Conservation (phyloP, 1,140 invertebrate genomes). For the Drosophila takahashii region DNA sequence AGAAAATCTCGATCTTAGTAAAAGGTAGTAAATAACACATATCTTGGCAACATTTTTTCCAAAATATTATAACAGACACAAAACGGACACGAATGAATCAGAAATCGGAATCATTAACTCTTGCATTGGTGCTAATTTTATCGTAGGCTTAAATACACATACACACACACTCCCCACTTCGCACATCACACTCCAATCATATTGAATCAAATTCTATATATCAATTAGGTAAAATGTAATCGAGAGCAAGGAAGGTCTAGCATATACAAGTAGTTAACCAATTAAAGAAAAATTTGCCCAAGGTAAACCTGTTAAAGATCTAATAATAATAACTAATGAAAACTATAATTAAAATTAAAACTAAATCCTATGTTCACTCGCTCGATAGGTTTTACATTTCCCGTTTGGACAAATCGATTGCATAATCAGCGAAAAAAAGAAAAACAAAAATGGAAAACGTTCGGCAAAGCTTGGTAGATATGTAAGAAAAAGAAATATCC, state of each 20-base stretch:
- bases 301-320: constrained; percentile 35
- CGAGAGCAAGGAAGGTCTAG: constrained; percentile 10
- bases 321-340: constrained; percentile 11
- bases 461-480: constrained; percentile 35
- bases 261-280: constrained; percentile 14
- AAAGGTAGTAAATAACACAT: constrained; percentile 71
- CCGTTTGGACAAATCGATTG: constrained; percentile 20
- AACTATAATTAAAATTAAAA: constrained; percentile 6
- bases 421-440: constrained; percentile 24
- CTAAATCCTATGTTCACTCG: background rate
- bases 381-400: constrained; percentile 24
- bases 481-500: constrained; percentile 3
- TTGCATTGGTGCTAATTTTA: constrained; percentile 80
- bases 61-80: constrained; percentile 28
- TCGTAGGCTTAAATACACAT: constrained; percentile 57
- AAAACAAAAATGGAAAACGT: background rate
- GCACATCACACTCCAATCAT: constrained; percentile 22
- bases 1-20: constrained; percentile 9
- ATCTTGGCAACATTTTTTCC: constrained; percentile 56
- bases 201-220: constrained; percentile 56
- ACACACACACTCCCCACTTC: constrained; percentile 11
- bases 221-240: constrained; percentile 40
- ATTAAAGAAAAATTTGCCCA: constrained; percentile 25
- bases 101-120: constrained; percentile 59
- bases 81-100: constrained; percentile 27